Evolutionary conservation across 2,113 vertebrate species (phyloP).

Genomic region (Aptenodytes patagonicus): DNA sequence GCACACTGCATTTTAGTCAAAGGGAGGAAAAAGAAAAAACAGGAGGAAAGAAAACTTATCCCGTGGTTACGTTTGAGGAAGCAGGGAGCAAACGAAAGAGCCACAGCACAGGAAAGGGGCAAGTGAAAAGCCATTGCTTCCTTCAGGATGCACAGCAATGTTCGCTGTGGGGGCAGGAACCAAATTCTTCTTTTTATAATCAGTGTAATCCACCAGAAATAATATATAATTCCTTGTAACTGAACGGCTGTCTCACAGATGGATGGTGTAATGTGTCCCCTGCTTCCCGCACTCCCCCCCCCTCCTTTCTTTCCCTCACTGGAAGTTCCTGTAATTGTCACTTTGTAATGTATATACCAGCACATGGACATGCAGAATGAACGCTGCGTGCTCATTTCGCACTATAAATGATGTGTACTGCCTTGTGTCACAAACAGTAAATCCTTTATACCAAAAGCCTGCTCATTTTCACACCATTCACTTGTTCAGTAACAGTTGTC

Average conservation of each 20-base stretch:
- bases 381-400: conserved; percentile 47
- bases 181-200: conserved; percentile 77
- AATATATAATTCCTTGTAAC: conserved; percentile 77
- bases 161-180: conserved; percentile 40
- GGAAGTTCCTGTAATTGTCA: conserved; percentile 67
- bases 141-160: conserved; percentile 49
- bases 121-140: conserved; percentile 70
- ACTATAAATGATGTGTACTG: conserved; percentile 70
- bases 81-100: neutral
- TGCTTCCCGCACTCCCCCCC: neutral
- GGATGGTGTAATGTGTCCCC: conserved; percentile 74
- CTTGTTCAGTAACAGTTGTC: conserved; percentile 82
- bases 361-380: conserved; percentile 58
- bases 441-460: conserved; percentile 79
- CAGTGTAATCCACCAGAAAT: conserved; percentile 80
- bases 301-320: conserved; percentile 57
- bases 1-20: neutral
- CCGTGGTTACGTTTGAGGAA: neutral
- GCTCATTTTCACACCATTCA: conserved; percentile 83
- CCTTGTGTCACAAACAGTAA: conserved; percentile 81
- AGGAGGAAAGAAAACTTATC: neutral
- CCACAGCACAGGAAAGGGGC: neutral
- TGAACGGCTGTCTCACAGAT: conserved; percentile 81
- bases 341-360: conserved; percentile 73
- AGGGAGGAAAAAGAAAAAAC: neutral